Evolutionary conservation across 2,113 vertebrate genomes (phyloP).

Genomic region (Puma concolor): DNA sequence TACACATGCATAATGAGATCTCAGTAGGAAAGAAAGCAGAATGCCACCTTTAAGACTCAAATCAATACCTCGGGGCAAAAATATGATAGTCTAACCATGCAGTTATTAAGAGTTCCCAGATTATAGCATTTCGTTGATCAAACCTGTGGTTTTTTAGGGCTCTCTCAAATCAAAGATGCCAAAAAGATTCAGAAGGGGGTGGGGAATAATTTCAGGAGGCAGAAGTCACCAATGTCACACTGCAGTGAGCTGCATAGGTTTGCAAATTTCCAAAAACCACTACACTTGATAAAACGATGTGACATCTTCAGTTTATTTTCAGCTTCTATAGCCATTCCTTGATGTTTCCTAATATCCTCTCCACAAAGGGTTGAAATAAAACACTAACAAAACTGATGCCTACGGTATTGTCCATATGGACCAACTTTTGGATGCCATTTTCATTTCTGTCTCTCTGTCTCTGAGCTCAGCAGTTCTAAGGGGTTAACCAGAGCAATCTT

Average conservation of each 20-base stretch:
- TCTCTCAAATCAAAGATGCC: not conserved
- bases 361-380: constrained; percentile 35
- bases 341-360: not conserved
- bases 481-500: not conserved
- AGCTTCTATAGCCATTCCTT: not conserved
- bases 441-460: not conserved
- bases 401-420: constrained; percentile 23
- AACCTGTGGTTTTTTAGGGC: not conserved
- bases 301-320: not conserved
- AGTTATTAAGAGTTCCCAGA: constrained; percentile 8
- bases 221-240: not conserved
- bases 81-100: constrained; percentile 2
- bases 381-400: constrained; percentile 52
- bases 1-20: constrained; percentile 53
- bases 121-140: not conserved
- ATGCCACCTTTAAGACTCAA: constrained; percentile 12
- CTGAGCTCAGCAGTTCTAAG: constrained; percentile 20
- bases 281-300: not conserved
- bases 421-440: not conserved
- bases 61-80: constrained; percentile 56
- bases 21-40: constrained; percentile 37
- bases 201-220: not conserved
- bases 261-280: not conserved
- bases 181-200: not conserved
- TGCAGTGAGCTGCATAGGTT: not conserved